Evolutionary conservation across 2,113 vertebrate species (phyloP).

Genomic region (Eidolon helvum): DNA sequence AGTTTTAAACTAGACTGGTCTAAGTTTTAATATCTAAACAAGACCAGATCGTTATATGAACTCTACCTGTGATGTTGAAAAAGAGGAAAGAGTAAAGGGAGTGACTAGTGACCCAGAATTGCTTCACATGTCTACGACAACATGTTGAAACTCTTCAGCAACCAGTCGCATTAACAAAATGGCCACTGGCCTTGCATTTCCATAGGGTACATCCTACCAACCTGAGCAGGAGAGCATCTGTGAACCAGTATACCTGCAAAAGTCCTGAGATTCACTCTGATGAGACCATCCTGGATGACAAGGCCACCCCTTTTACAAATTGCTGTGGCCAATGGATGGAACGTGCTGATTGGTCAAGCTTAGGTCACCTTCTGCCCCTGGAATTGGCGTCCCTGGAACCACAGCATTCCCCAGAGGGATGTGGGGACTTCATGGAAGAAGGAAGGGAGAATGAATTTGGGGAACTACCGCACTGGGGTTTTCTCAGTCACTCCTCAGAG

Average conservation of each 20-base stretch:
- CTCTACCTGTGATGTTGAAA: neutral
- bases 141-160: neutral
- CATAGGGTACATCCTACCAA: too few species aligned
- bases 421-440: neutral
- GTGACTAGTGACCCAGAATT: neutral
- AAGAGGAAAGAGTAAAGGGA: neutral
- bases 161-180: neutral
- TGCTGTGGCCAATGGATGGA: neutral
- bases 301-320: neutral
- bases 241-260: neutral
- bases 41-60: neutral
- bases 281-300: neutral
- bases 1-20: neutral
- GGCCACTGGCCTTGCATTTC: neutral
- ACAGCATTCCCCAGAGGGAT: neutral
- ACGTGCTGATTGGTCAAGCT: neutral
- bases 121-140: neutral
- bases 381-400: neutral
- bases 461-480: neutral
- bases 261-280: neutral
- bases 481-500: neutral
- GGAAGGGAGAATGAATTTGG: neutral
- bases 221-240: neutral
- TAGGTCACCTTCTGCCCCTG: neutral
- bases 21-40: neutral